Base-by-base conservation (phyloP, 1,140 invertebrate genomes). In the Conus ventricosus region DNA sequence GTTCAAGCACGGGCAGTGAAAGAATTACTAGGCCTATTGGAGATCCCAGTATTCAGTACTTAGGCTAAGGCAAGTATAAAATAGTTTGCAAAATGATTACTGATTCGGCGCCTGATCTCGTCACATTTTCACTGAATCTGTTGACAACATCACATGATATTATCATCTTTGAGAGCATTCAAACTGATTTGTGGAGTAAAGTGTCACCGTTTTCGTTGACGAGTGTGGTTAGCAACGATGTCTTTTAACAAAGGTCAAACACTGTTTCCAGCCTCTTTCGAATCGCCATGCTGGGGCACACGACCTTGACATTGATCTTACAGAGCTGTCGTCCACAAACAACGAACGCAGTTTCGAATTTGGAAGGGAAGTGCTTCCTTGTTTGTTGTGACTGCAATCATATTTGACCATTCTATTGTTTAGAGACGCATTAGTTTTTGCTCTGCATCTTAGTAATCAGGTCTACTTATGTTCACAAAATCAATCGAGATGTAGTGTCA, bases 211-310 rank as follows among this genome's bases (percentile, higher is more conserved):
- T 23, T 53, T 84, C 57, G 27, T 5, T 11, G 51, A 17, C 15
- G 51, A 54, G 5, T 23, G 51, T 6, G 20, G 57, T 63, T 27
- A 63, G 54, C 54, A 84, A 84, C 82, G 27, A 54, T 63, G 82
- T 84, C 82, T 57, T 84, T 20, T 39, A 39, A 39, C 39, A 84
- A 84, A 84, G 82, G 82, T 84, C 82, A 83, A 39, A 84, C 82
- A 13, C 51, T 17, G 8, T 10, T 53, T 39, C 39, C 39, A 39
- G 13, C 81, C 51, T 51, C 82, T 67, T 84, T 67, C 82, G 57
- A 84, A 84, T 84, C 82, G 82, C 82, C 82, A 84, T 84, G 82
- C 82, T 20, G 57, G 27, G 23, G 55, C 6, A n/a, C 5, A 84
- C 82, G 54, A 84, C 82, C 82, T 84, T 84, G 82, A 84, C 82